Evolutionary conservation across 2,797 vertebrate genomes (phyloP).

Genomic region (Cygnus olor): DNA sequence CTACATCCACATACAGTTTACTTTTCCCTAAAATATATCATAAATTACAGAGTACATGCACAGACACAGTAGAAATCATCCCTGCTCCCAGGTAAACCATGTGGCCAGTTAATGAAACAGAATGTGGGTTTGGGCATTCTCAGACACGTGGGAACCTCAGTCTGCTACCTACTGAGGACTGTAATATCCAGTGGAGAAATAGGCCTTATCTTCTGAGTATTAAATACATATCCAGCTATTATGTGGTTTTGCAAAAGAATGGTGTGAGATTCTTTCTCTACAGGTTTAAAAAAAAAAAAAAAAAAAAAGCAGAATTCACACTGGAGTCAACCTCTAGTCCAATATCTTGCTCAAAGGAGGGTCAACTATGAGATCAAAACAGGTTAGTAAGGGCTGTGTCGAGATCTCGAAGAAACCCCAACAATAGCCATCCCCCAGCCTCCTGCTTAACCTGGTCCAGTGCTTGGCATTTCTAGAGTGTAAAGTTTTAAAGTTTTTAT

Average conservation of each 20-base stretch:
- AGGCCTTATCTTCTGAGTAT: background rate
- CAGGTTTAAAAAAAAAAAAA: background rate
- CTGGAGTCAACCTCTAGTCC: background rate
- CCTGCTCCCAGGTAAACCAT: background rate
- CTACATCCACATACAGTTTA: too few relatives aligned
- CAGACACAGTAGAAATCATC: background rate
- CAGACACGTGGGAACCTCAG: background rate
- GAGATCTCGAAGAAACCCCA: background rate
- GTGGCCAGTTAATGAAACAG: background rate
- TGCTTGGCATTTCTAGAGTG: background rate
- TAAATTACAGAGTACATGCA: background rate
- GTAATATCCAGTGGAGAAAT: background rate
- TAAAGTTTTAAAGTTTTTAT: background rate
- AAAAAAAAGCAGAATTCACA: too few relatives aligned
- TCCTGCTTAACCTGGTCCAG: background rate
- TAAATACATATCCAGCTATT: background rate
- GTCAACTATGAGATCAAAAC: background rate
- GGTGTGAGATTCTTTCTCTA: rapidly evolving
- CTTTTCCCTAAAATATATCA: too few relatives aligned
- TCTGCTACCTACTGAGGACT: background rate
- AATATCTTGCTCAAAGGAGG: background rate
- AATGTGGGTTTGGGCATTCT: background rate
- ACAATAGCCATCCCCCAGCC: too few relatives aligned
- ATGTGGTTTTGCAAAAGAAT: background rate
- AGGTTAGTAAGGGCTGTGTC: background rate